Evolutionary conservation across 2,113 vertebrate species (phyloP), one percentile per base, ranked within the genome.

Genomic region (Herpailurus yagouaroundi): DNA sequence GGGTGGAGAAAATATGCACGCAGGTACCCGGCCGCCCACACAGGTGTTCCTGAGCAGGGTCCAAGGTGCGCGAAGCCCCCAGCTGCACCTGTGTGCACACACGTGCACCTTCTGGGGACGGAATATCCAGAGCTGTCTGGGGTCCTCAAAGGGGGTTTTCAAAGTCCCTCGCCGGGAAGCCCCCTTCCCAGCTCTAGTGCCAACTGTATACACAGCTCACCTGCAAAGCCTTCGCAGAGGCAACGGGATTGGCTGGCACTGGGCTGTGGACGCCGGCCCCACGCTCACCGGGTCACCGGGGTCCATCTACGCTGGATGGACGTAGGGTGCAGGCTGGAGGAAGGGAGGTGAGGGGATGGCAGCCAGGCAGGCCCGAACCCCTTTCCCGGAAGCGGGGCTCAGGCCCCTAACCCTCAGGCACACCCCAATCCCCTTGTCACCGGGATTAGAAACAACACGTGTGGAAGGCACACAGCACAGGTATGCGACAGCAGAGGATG

Each of bases 401-500:
- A 10, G 2, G 64, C 48, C 45, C 48, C 48, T 45, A n/a, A 48
- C 48, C 63, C 45, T 48, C 7, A 1, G 60, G 2, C 29, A 8
- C 1, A 13, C 74, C 74, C 68, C 1, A 1, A 27, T 1, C 21
- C 64, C 73, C 6, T 0, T 1, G 52, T 73, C 81, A 27, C 0
- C 4, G 63, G 45, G 4, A 41, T 4, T 13, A 25, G 81, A 80
- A 52, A 25, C 4, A 4, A 41, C 2, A 29, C 31, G 2, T 3
- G 23, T 23, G 66, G 55, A 23, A 38, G 69, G 25, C 55, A 31
- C 45, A 55, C 2, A 11, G 50, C 23, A 4, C 13, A 4, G 48
- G 36, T 1, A 0, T 1, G 23, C 15, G 1, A 33, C 2, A 0
- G 15, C 7, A 7, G 36, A 10, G 4, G 84, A 29, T 15, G 7